Conservation (phyloP, 1,140 invertebrate species). For the Magallana angulata region DNA sequence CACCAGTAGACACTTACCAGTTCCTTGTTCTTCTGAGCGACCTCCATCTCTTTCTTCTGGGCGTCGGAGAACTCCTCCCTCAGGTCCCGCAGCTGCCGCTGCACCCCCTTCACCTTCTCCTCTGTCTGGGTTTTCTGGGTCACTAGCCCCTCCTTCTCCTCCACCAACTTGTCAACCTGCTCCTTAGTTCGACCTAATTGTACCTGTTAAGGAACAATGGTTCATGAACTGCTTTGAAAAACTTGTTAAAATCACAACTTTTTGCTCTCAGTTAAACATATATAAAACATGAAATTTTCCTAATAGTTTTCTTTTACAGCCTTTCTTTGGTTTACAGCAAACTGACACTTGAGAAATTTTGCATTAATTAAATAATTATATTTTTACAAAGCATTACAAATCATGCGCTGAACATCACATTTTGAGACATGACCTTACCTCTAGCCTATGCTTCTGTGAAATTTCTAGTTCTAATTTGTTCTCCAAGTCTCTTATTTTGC, state of each 20-base stretch:
- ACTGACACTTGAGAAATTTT: too few relatives aligned
- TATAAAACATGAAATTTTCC: too few relatives aligned
- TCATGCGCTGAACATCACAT: too few relatives aligned
- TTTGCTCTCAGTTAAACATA: too few relatives aligned
- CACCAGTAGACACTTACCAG: conserved; percentile 68
- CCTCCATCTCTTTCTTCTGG: conserved; percentile 86
- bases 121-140: conserved; percentile 87
- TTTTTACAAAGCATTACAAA: too few relatives aligned
- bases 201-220: conserved; percentile 76
- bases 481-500: conserved; percentile 92
- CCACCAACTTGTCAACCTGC: conserved; percentile 88
- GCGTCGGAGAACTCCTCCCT: conserved; percentile 86
- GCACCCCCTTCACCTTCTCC: conserved; percentile 87
- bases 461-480: conserved; percentile 93
- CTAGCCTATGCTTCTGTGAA: conserved; percentile 89
- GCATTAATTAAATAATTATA: too few relatives aligned
- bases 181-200: conserved; percentile 91
- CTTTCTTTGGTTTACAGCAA: too few relatives aligned
- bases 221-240: not conserved
- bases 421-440: conserved; percentile 81
- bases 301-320: too few relatives aligned
- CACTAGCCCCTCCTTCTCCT: conserved; percentile 86
- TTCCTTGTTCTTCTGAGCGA: conserved; percentile 82
- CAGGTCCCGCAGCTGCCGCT: conserved; percentile 85
- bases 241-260: not conserved